Evolutionary conservation across 1,140 invertebrate species (phyloP).

Genomic region (Mylabris phalerata): DNA sequence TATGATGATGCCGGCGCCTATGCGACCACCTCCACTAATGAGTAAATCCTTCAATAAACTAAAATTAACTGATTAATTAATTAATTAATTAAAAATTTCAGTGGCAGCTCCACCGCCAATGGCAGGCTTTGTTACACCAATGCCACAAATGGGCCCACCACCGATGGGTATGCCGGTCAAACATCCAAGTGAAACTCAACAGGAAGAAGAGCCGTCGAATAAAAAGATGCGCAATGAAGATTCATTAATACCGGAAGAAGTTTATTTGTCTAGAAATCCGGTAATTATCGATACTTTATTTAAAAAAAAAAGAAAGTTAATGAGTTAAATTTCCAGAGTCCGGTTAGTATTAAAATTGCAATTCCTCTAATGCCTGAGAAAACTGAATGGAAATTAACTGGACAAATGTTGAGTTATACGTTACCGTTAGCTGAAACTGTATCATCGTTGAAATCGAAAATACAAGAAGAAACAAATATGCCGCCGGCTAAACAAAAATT

Average conservation of each 20-base stretch:
- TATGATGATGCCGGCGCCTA: conserved; percentile 60
- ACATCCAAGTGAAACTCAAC: conserved; percentile 42
- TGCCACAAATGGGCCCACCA: conserved; percentile 37
- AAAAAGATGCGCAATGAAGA: conserved; percentile 92
- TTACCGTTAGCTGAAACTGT: conserved; percentile 76
- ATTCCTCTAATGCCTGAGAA: conserved; percentile 83
- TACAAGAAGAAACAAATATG: conserved; percentile 86
- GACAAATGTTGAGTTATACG: conserved; percentile 76
- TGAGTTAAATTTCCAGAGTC: conserved; percentile 43
- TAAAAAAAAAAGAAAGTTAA: not conserved
- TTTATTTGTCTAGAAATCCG: conserved; percentile 65
- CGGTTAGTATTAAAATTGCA: conserved; percentile 69
- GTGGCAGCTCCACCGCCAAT: conserved; percentile 46
- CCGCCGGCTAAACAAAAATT: conserved; percentile 98
- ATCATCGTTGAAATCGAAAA: conserved; percentile 78
- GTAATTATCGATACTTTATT: conserved; percentile 19
- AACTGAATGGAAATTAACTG: conserved; percentile 93
- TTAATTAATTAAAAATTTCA: conserved; percentile 14
- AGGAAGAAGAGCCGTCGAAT: conserved; percentile 76
- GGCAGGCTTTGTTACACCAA: conserved; percentile 44
- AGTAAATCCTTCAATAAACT: conserved; percentile 38
- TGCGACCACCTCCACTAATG: conserved; percentile 56
- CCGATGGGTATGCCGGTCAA: conserved; percentile 46
- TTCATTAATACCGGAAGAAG: conserved; percentile 78
- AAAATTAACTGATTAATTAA: not conserved